Base-by-base conservation (phyloP, 2,797 vertebrate genomes). In the Schizothorax lantsangensis region DNA sequence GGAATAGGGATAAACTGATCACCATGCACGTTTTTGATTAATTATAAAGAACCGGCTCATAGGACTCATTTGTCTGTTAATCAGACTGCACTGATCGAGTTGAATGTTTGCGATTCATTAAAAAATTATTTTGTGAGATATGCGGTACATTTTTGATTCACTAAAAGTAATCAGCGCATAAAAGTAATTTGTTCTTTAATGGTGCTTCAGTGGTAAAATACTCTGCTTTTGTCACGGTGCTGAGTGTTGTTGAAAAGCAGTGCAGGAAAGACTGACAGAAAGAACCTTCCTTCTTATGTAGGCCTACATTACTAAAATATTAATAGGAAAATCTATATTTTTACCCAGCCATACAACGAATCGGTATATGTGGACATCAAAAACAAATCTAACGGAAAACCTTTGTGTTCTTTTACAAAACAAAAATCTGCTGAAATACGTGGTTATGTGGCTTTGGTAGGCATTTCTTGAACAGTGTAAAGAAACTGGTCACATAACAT, bases 371-470 rank as follows among this genome's bases (percentile, higher is more conserved):
- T 68, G 10, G n/a, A 49, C 6, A 81, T 36, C 0, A 33, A 81
- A 68, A 73, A 45, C 23, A 8, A n/a, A 40, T 81, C 17, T 33
- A 36, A 43, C 23, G 10, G 4, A 15, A 36, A 57, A 62, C 38
- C 36, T 40, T 43, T 47, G 40, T 23, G 10, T 2, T 30, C 26
- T 66, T 49, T 68, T 49, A 21, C n/a, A 49, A 26, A 57, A 15
- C 30, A 30, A 43, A 7, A 19, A 74, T 33, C n/a, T 15, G 43
- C 26, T 45, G n/a, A 49, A 47, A 47, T 49, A 64, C 59, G 30
- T 8, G 9, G 11, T 72, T 59, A 23, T 64, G 81, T 68, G 79
- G 79, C 85, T 88, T 87, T 85, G 85, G 54, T 69, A 43, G 84
- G 82, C 72, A 74, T 79, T 86, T 14, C n/a, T 69, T 15, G 59